A percentile compares a stretch with the other conserved stretches of the same genome.
Evolutionary conservation across 2,113 vertebrate species (phyloP).

Genomic region (Leucoraja erinaceus): DNA sequence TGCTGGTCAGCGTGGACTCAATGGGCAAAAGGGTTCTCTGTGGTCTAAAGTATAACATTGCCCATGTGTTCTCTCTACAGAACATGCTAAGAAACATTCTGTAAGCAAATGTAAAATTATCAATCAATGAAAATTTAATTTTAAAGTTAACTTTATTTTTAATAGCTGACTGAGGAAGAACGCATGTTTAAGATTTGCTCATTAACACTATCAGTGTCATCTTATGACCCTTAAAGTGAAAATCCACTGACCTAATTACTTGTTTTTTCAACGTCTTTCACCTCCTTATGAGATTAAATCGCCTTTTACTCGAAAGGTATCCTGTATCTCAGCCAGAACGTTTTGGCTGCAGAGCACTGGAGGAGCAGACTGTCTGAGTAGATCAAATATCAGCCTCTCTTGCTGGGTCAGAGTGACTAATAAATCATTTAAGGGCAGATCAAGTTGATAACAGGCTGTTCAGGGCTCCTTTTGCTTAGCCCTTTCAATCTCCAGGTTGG

Average conservation of each 20-base stretch:
- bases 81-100: neutral
- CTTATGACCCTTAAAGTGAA: neutral
- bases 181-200: neutral
- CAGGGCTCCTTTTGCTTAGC: neutral
- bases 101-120: constrained; percentile 2
- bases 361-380: constrained; percentile 22
- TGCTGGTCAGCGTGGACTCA: too few species aligned
- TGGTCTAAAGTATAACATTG: too few species aligned
- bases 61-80: neutral
- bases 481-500: neutral
- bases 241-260: constrained; percentile 4
- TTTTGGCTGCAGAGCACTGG: constrained; percentile 11
- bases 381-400: constrained; percentile 31
- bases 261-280: too few species aligned
- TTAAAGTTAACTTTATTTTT: neutral
- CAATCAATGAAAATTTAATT: neutral
- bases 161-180: neutral
- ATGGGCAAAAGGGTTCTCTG: too few species aligned
- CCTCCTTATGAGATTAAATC: constrained; percentile 31
- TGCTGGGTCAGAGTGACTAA: constrained; percentile 18
- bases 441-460: neutral
- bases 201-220: neutral
- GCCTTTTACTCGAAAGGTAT: constrained; percentile 27
- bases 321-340: neutral
- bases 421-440: constrained; percentile 32